phyloP scores from a whole-genome alignment of 2,888 invertebrate species.

The Yponomeuta plumbellus region DNA sequence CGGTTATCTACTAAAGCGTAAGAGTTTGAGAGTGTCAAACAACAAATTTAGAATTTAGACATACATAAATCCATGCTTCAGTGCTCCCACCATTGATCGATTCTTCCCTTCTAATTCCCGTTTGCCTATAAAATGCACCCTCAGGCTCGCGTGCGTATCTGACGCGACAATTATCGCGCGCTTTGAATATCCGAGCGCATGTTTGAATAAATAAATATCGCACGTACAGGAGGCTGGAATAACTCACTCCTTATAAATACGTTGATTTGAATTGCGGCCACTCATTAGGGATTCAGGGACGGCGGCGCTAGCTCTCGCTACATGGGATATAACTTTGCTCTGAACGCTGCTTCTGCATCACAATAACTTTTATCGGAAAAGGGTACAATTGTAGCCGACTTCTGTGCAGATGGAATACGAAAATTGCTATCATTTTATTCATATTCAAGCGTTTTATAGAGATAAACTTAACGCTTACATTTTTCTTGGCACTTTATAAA shows the following conservation, averaged over 20 bases:
- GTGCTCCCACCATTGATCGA: too few species aligned
- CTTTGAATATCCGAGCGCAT: slow-evolving; percentile 50
- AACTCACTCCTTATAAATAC: slow-evolving; percentile 72
- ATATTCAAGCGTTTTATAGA: not conserved
- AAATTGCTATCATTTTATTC: not conserved
- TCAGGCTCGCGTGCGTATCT: slow-evolving; percentile 30
- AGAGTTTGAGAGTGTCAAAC: too few species aligned
- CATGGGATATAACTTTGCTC: slow-evolving; percentile 70
- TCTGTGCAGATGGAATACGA: not conserved
- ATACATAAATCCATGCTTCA: too few species aligned
- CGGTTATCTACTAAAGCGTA: too few species aligned
- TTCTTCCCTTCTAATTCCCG: not conserved
- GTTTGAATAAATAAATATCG: slow-evolving; percentile 63
- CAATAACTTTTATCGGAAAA: slow-evolving; percentile 13
- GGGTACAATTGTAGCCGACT: not conserved
- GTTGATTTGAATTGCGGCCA: slow-evolving; percentile 69
- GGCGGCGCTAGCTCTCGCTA: slow-evolving; percentile 51
- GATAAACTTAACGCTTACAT: not conserved
- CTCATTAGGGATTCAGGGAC: slow-evolving; percentile 68
- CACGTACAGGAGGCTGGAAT: slow-evolving; percentile 43
- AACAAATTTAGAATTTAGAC: too few species aligned
- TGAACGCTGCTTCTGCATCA: slow-evolving; percentile 3
- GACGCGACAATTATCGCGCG: slow-evolving; percentile 43
- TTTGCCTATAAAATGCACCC: slow-evolving; percentile 22
- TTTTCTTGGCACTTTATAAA: too few species aligned